Base-by-base conservation (phyloP, 2,797 vertebrate species). In the Phataginus tricuspis region DNA sequence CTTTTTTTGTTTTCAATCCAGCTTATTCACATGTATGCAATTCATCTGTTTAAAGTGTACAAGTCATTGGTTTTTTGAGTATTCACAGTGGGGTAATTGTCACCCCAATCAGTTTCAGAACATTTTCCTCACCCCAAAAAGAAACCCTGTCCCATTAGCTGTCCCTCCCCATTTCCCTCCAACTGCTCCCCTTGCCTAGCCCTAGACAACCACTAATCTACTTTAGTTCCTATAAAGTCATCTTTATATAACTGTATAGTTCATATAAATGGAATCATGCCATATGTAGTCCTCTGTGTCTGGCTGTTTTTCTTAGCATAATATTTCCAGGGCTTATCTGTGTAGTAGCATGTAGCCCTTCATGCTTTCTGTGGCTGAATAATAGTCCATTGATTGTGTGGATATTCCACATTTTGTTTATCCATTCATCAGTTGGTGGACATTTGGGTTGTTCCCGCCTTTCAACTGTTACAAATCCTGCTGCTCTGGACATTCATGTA, bases 151-250 rank as follows among this genome's bases (percentile, higher is more conserved):
- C 86, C 25, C 27, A 57, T 82, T 88, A 88, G 11, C 39, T 64
- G 39, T 86, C 72, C 78, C 57, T 90, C 19, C 18, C 4, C 42
- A 37, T 86, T 86, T 85, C 21, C 18, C 63, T 29, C 29, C 25
- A 34, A 21, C 34, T 42, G n/a, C 11, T 89, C 29, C 51, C 42
- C 37, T 57, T 11, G 19, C 37, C 8, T 19, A 88, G 25, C 34
- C 68, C 51, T 29, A 79, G 51, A 74, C 72, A 95, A 66, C 88
- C 90, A 78, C 77, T 78, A 66, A 83, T 64, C 25, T 92, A 68
- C 69, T 93, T 92, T 29, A 95, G 10, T 96, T 87, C 96, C 53
- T 86, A 19, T 90, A 68, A 96, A 90, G 53, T 94, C 66, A 34
- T 9, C 45, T 90, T 27, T 68, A 11, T 85, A n/a, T 87, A 53